Percentiles rank a stretch among this genome's conserved stretches.
phyloP scores from a whole-genome alignment of 2,113 vertebrate species.

The Hymenochirus boettgeri region DNA sequence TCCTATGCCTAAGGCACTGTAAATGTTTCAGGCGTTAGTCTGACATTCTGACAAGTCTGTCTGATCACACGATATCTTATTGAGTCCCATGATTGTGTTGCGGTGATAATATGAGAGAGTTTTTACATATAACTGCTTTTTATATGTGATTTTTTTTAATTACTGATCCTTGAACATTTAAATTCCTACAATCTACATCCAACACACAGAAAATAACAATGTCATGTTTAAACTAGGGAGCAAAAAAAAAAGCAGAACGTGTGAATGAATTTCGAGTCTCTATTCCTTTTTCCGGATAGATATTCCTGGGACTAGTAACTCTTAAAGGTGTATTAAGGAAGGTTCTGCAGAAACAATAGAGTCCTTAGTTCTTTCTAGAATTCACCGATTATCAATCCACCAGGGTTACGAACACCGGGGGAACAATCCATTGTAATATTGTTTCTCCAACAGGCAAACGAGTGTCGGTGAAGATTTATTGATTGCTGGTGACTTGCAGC shows the following conservation, averaged over 20 bases:
- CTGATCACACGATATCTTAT: no score
- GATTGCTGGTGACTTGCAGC: neutral
- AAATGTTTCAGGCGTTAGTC: no score
- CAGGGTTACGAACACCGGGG: no score
- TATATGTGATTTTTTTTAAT: neutral
- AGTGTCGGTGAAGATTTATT: slow-evolving; percentile 3
- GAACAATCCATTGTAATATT: no score
- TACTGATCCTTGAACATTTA: slow-evolving; percentile 11
- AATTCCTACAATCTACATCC: slow-evolving; percentile 25
- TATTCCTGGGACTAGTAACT: no score
- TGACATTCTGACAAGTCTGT: no score
- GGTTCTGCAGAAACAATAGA: neutral
- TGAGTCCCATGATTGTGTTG: no score
- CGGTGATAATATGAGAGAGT: no score
- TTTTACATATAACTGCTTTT: no score
- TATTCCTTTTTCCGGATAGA: no score
- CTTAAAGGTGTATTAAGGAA: no score
- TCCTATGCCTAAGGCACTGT: no score
- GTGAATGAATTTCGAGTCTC: neutral
- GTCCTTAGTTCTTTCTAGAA: neutral
- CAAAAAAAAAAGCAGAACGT: slow-evolving; percentile 23
- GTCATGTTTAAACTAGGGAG: neutral
- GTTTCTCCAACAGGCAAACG: slow-evolving; percentile 15
- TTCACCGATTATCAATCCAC: slow-evolving; percentile 28
- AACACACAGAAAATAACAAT: slow-evolving; percentile 20